These are phyloP conservation scores for Volucella inflata DNA, from an alignment of 2,888 invertebrate genomes.

Conservation along the genomic window DNA sequence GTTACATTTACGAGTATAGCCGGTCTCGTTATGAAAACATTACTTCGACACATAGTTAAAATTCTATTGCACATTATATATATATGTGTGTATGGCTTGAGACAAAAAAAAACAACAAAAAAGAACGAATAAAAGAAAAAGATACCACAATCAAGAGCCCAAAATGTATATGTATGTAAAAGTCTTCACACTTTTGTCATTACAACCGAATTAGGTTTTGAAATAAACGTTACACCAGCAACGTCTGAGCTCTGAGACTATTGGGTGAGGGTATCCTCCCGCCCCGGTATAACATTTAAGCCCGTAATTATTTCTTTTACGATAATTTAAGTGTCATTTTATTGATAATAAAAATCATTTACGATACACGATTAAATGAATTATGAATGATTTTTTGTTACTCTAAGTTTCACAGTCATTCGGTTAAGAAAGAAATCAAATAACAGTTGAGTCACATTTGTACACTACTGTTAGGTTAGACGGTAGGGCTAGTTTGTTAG, in stretches of 20 bases:
- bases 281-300: conserved; percentile 42
- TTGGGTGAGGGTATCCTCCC: conserved; percentile 1
- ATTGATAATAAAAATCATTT: conserved; percentile 77
- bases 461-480: neutral
- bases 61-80: no score
- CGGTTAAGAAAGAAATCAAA: conserved; percentile 24
- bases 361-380: conserved; percentile 74
- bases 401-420: conserved; percentile 31
- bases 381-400: conserved; percentile 73
- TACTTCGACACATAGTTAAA: no score
- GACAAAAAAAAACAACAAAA: no score
- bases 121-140: no score
- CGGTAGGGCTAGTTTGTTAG: neutral
- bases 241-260: no score
- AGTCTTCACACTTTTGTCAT: neutral
- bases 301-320: conserved; percentile 74
- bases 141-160: no score
- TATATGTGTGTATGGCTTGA: no score
- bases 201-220: no score
- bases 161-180: no score
- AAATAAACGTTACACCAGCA: no score
- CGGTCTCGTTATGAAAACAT: no score
- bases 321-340: conserved; percentile 78
- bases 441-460: conserved; percentile 47
- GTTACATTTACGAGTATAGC: neutral